A percentile compares a stretch with the other conserved stretches of the same genome.
These are phyloP conservation scores for Caenorhabditis inopinata DNA, from an alignment of 1,140 invertebrate species.

Conservation along the genomic window DNA sequence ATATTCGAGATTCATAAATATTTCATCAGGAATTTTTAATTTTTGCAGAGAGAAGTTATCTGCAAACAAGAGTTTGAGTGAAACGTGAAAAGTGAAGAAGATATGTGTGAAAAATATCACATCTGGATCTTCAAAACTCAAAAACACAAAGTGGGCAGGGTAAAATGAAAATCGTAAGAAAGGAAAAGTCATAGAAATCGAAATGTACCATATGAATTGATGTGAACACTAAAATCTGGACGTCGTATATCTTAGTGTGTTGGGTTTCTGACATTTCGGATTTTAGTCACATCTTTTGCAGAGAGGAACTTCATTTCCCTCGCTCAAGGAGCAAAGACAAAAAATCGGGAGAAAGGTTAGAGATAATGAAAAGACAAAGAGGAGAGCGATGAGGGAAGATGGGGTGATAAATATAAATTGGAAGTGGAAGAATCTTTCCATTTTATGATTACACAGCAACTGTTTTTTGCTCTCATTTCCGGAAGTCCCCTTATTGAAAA, in stretches of 20 bases:
- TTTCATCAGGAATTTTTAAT: background rate
- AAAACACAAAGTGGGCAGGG: background rate
- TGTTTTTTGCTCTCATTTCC: background rate
- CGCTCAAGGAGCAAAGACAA: constrained; percentile 8
- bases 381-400: background rate
- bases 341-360: background rate
- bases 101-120: background rate
- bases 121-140: constrained; percentile 15
- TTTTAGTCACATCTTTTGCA: too few relatives aligned
- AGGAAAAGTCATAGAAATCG: background rate
- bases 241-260: background rate
- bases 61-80: background rate
- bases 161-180: background rate
- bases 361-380: constrained; percentile 21
- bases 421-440: background rate
- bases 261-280: background rate
- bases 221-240: constrained; percentile 15
- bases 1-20: background rate
- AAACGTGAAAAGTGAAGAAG: background rate
- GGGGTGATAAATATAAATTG: constrained; percentile 32
- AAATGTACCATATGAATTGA: constrained; percentile 24
- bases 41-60: background rate
- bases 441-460: background rate
- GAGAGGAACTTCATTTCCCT: background rate
- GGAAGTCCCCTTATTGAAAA: background rate